Evolutionary conservation across 2,113 vertebrate genomes (phyloP).

Genomic region (Calidris pygmaea): DNA sequence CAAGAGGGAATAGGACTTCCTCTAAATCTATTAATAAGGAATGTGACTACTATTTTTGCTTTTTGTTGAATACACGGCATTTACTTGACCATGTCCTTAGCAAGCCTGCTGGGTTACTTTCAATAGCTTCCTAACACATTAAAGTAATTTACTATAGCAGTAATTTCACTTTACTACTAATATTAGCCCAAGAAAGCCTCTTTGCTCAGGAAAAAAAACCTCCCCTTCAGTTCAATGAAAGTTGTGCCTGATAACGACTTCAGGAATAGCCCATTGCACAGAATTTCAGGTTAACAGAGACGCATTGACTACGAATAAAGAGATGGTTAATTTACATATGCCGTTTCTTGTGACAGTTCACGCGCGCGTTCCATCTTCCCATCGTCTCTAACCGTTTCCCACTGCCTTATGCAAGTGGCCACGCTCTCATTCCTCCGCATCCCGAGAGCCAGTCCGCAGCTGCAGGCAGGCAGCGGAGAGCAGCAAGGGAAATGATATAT

Average conservation of each 20-base stretch:
- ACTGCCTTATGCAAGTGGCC: conserved; percentile 15
- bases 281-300: not conserved
- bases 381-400: not conserved
- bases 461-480: conserved; percentile 44
- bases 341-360: not conserved
- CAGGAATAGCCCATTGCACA: not conserved
- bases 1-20: not conserved
- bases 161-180: not conserved
- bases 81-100: not conserved
- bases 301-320: not conserved
- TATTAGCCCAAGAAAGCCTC: not conserved
- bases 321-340: not conserved
- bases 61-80: not conserved
- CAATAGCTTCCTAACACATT: not conserved
- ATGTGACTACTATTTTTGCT: not conserved
- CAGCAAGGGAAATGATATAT: conserved; percentile 51
- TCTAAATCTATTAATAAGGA: not conserved
- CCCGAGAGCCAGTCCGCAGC: conserved; percentile 14
- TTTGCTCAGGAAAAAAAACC: not conserved
- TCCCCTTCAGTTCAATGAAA: not conserved
- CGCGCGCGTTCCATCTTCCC: not conserved
- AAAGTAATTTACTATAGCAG: not conserved
- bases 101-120: not conserved
- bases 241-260: not conserved
- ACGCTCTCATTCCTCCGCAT: conserved; percentile 17